phyloP scores from a whole-genome alignment of 2,888 invertebrate genomes.

The Xylocampa areola region DNA sequence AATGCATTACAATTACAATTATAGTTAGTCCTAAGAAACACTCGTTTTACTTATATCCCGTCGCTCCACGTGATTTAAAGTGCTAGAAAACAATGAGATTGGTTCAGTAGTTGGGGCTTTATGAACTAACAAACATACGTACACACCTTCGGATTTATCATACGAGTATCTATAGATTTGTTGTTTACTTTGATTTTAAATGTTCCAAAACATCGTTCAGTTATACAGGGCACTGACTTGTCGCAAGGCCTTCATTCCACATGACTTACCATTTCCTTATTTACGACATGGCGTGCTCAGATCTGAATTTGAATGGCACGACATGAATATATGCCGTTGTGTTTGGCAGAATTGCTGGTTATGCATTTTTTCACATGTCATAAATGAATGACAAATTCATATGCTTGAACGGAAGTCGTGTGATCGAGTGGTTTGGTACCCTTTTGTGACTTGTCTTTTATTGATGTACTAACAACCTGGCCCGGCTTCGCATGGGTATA shows the following conservation, averaged over 20 bases:
- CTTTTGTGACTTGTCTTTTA: constrained; percentile 8
- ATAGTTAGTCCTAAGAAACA: too few relatives aligned
- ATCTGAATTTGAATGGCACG: constrained; percentile 23
- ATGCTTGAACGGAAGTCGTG: background rate
- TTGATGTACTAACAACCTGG: constrained; percentile 9
- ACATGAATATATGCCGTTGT: constrained; percentile 5
- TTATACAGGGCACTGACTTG: background rate
- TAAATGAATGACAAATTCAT: background rate
- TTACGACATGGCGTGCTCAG: constrained; percentile 21
- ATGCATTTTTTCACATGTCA: background rate
- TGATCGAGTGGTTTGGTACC: background rate
- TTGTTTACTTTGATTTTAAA: too few relatives aligned
- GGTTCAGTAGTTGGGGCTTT: too few relatives aligned
- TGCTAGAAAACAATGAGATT: too few relatives aligned
- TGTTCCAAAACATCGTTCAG: too few relatives aligned
- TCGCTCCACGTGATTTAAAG: too few relatives aligned
- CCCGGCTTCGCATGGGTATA: constrained; percentile 1
- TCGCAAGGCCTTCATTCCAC: constrained; percentile 22
- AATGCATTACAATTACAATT: too few relatives aligned
- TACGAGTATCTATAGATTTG: too few relatives aligned
- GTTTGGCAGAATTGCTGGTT: background rate
- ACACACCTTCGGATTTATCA: too few relatives aligned
- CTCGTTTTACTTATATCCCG: too few relatives aligned
- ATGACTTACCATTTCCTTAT: constrained; percentile 19
- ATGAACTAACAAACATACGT: too few relatives aligned